These are phyloP conservation scores for Lycophotia porphyrea DNA, from an alignment of 2,888 invertebrate species.

Conservation along the genomic window DNA sequence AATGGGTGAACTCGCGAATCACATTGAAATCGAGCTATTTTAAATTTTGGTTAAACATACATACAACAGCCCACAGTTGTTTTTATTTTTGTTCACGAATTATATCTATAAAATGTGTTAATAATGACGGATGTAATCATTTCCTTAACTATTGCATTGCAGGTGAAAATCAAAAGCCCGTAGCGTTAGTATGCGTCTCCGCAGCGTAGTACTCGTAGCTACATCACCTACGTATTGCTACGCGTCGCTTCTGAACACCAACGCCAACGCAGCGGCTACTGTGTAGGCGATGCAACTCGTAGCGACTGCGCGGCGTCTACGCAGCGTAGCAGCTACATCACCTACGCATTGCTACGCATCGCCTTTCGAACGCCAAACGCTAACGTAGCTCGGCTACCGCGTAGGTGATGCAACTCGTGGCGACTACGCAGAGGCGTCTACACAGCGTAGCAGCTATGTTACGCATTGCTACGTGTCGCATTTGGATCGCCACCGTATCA, in stretches of 20 bases:
- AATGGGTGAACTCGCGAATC: not conserved
- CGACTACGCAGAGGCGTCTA: not conserved
- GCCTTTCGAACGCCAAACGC: not conserved
- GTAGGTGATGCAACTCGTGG: not conserved
- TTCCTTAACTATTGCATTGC: not conserved
- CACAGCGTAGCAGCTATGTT: not conserved
- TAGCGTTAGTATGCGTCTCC: slow-evolving; percentile 6
- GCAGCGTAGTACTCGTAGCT: slow-evolving; percentile 10
- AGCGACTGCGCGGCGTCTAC: not conserved
- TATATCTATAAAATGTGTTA: not conserved
- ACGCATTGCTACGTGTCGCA: not conserved
- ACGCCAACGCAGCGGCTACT: not conserved
- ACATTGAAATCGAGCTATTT: not conserved
- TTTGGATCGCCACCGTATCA: not conserved
- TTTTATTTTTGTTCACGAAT: not conserved
- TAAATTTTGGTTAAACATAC: not conserved
- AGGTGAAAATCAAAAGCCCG: not conserved
- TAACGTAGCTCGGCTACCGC: not conserved
- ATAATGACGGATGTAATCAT: not conserved
- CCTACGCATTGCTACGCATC: not conserved
- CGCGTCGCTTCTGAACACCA: not conserved
- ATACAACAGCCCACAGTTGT: not conserved
- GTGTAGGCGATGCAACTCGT: not conserved
- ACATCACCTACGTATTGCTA: not conserved
- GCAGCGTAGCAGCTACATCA: not conserved